Conservation (phyloP, 2,888 invertebrate species). For the Syrphus vitripennis region DNA sequence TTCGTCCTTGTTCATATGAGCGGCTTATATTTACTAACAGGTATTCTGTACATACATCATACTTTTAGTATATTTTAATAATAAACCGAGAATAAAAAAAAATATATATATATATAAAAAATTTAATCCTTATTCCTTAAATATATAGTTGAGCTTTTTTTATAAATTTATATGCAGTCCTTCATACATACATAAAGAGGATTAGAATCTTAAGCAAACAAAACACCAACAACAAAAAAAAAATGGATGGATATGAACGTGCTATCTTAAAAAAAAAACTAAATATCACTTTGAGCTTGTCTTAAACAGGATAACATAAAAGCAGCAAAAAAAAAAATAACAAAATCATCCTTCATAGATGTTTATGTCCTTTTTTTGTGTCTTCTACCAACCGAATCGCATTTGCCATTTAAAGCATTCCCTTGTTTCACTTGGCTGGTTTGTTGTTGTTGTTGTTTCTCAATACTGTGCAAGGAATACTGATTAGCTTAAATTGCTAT, state of each 20-base stretch:
- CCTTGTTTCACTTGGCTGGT: slow-evolving; percentile 66
- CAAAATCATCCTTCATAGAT: slow-evolving; percentile 31
- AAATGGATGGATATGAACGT: slow-evolving; percentile 40
- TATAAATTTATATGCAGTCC: slow-evolving; percentile 38
- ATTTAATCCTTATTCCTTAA: background rate
- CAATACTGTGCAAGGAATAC: slow-evolving; percentile 59
- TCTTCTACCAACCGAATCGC: background rate
- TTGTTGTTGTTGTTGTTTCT: slow-evolving; percentile 68
- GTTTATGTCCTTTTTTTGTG: slow-evolving; percentile 38
- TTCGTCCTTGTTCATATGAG: background rate
- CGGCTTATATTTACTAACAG: too few species aligned
- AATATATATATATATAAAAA: background rate
- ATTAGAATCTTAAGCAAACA: slow-evolving; percentile 11
- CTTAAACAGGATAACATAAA: slow-evolving; percentile 15
- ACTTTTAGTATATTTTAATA: background rate
- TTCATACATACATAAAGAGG: background rate
- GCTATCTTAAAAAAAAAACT: slow-evolving; percentile 31
- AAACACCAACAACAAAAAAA: too few species aligned
- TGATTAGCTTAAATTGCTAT: slow-evolving; percentile 66
- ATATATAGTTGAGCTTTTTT: background rate
- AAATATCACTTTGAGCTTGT: slow-evolving; percentile 57
- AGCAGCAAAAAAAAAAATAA: background rate
- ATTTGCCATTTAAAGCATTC: slow-evolving; percentile 67
- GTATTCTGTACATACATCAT: background rate
- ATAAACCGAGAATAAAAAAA: background rate